phyloP scores from a whole-genome alignment of 2,113 vertebrate genomes.

The Verasper variegatus region DNA sequence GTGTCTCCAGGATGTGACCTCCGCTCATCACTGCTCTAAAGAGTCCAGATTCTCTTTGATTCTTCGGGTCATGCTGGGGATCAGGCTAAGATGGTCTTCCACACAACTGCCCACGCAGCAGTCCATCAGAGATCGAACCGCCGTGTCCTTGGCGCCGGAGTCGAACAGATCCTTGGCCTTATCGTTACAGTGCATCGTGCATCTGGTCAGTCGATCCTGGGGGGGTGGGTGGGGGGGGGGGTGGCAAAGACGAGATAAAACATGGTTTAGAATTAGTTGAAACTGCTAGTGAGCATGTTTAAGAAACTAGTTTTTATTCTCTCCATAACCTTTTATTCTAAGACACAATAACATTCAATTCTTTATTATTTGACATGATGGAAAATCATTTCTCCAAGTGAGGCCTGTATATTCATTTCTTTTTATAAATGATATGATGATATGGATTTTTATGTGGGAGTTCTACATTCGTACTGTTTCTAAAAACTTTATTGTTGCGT shows the following conservation, averaged over 20 bases:
- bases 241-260: neutral
- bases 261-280: neutral
- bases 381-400: too few relatives aligned
- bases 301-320: neutral
- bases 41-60: slow-evolving; percentile 87
- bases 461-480: too few relatives aligned
- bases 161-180: slow-evolving; percentile 89
- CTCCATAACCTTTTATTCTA: too few relatives aligned
- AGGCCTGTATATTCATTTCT: too few relatives aligned
- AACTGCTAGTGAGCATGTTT: neutral
- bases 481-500: too few relatives aligned
- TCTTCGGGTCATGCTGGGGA: slow-evolving; percentile 90
- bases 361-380: too few relatives aligned
- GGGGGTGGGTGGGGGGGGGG: too few relatives aligned
- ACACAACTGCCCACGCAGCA: slow-evolving; percentile 88
- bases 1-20: neutral
- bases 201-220: slow-evolving; percentile 89
- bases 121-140: slow-evolving; percentile 85
- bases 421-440: too few relatives aligned
- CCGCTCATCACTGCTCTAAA: slow-evolving; percentile 80
- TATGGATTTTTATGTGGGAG: too few relatives aligned
- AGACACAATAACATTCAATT: too few relatives aligned
- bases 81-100: slow-evolving; percentile 89
- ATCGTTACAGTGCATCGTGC: slow-evolving; percentile 92
- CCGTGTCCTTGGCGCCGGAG: slow-evolving; percentile 83